Base-by-base conservation (phyloP, 2,888 invertebrate genomes). In the Odiellus spinosus region DNA sequence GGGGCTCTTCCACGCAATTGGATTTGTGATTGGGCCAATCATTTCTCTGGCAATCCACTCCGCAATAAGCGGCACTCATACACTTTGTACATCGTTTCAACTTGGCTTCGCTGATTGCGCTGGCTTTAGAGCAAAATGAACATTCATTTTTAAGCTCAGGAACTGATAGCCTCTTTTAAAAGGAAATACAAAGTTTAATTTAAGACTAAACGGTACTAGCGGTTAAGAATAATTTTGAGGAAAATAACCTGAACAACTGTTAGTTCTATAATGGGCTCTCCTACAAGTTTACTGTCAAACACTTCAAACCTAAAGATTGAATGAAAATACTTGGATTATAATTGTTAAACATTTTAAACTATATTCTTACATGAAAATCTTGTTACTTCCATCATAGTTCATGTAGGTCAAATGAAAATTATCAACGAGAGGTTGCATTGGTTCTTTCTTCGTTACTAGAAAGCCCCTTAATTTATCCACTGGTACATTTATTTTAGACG, bases 51-150 rank as follows among this genome's bases (percentile, higher is more conserved):
- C 70, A 70, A 2, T 56, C 68, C 67, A 64, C 63, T 56, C 68
- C 64, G 58, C 71, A 71, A 60, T 71, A 71, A 50, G 65, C 67
- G 3, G 64, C 68, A 53, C 64, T 62, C 55, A 61, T 66, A 58
- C 71, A 71, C 36, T 64, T 65, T 20, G 62, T 62, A 57, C 69
- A 69, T 17, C 66, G 56, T 49, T 63, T 64, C n/a, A 68, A 59
- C 48, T 62, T 62, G 2, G 48, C 26, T 40, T 51, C 55, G 17
- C 58, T 62, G n/a, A 57, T 55, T 12, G 56, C 52, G 48, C 59
- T 59, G 4, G 59, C 59, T 48, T 60, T 59, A 42, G 63, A 62
- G 56, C 71, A 71, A 42, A 60, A 60, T 18, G 62, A 56, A 59
- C 71, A 66, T 46, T 59, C 49, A 44, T 55, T 46, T 18, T 46